Percentiles rank a stretch among this genome's conserved stretches.
phyloP scores from a whole-genome alignment of 2,113 vertebrate genomes.

The Phyllopteryx taeniolatus region DNA sequence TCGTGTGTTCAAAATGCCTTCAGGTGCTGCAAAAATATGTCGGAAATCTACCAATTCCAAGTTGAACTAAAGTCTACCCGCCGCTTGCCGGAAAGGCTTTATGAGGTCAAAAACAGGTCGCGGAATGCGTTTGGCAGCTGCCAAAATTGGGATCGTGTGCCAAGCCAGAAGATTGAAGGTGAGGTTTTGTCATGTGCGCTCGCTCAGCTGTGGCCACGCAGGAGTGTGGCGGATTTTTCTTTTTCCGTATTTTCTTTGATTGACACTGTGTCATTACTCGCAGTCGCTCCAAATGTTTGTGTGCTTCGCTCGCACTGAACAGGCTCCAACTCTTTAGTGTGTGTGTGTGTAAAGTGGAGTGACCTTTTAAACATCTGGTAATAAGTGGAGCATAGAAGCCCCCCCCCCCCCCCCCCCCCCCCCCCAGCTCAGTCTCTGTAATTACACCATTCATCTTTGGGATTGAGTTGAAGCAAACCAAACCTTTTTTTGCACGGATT shows the following conservation, averaged over 20 bases:
- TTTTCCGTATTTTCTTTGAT: neutral
- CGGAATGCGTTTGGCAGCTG: neutral
- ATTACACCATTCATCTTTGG: constrained; percentile 44
- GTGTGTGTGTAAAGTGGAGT: constrained; percentile 29
- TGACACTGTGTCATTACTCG: neutral
- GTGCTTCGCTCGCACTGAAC: constrained; percentile 6
- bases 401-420: constrained; percentile 2
- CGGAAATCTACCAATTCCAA: no score
- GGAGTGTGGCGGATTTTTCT: neutral
- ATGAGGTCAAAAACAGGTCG: neutral
- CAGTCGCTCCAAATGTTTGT: constrained; percentile 51
- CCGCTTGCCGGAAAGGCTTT: neutral
- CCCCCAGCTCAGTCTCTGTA: constrained; percentile 39
- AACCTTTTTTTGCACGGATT: neutral
- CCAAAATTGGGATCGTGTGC: neutral
- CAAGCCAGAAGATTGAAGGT: neutral
- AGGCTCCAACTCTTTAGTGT: constrained; percentile 2
- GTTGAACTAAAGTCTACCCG: neutral
- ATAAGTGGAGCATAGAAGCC: constrained; percentile 41
- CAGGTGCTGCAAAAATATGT: no score
- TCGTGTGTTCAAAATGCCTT: no score
- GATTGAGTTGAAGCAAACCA: constrained; percentile 15
- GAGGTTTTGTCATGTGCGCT: neutral
- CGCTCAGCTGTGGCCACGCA: no score
- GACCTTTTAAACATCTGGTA: constrained; percentile 60